These are phyloP conservation scores for Mormyrops boulengeri DNA, from an alignment of 2,797 vertebrate species.

Conservation along the genomic window DNA sequence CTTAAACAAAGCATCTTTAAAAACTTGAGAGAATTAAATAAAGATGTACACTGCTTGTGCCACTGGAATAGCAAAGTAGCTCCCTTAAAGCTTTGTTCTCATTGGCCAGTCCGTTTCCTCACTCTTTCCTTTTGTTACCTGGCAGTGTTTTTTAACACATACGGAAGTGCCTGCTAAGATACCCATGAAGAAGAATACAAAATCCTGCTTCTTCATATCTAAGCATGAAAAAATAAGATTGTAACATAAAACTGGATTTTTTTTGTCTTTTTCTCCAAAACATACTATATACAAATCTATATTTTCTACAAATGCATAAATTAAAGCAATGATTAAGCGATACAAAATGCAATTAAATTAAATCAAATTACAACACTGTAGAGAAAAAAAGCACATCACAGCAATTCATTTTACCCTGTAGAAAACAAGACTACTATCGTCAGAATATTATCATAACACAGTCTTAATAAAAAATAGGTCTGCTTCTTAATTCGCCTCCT, in stretches of 20 bases:
- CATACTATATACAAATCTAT: constrained; percentile 93
- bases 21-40: constrained; percentile 74
- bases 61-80: constrained; percentile 72
- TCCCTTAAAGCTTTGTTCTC: constrained; percentile 69
- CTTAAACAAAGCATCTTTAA: constrained; percentile 70
- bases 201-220: constrained; percentile 71
- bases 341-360: constrained; percentile 86
- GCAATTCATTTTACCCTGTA: constrained; percentile 96
- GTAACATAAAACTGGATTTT: constrained; percentile 73
- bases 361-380: constrained; percentile 80
- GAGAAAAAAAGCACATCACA: constrained; percentile 88
- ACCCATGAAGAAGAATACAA: constrained; percentile 70
- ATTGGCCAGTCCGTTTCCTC: constrained; percentile 61
- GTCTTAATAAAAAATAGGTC: constrained; percentile 70
- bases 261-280: constrained; percentile 51
- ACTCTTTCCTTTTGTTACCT: constrained; percentile 57
- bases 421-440: constrained; percentile 80
- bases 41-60: constrained; percentile 71
- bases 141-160: constrained; percentile 88
- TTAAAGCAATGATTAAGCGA: constrained; percentile 83
- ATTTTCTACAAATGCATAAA: constrained; percentile 92
- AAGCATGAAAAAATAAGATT: constrained; percentile 77
- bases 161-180: constrained; percentile 77
- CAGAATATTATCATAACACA: constrained; percentile 69
- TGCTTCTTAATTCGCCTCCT: constrained; percentile 65